Evolutionary conservation across 2,797 vertebrate genomes (phyloP).

Genomic region (Linurgus olivaceus): DNA sequence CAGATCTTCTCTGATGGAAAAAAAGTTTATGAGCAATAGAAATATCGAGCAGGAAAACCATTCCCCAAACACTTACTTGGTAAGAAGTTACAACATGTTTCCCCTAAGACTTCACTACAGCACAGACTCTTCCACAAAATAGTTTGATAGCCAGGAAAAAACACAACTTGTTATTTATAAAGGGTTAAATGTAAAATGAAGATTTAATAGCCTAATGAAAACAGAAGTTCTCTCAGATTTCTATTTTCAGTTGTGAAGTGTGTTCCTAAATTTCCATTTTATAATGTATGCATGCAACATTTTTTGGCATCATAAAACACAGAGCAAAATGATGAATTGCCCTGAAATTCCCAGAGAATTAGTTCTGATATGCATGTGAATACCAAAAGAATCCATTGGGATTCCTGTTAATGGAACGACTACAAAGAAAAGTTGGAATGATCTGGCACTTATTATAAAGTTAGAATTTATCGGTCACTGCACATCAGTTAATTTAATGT

Average conservation of each 20-base stretch:
- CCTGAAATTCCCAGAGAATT: conserved; percentile 55
- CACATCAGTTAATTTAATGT: neutral
- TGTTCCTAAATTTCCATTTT: neutral
- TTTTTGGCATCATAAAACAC: conserved; percentile 33
- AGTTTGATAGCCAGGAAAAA: neutral
- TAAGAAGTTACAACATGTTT: neutral
- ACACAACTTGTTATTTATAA: neutral
- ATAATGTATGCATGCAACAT: neutral
- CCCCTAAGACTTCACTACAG: neutral
- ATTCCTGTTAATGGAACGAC: conserved; percentile 39
- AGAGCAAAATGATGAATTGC: conserved; percentile 41
- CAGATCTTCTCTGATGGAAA: neutral
- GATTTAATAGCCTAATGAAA: neutral
- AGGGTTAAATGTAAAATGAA: neutral
- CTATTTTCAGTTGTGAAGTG: neutral
- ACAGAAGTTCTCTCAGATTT: neutral
- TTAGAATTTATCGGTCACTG: conserved; percentile 45
- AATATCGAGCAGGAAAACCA: neutral
- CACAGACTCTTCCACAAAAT: neutral
- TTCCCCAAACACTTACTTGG: neutral
- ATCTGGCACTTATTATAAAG: conserved; percentile 41
- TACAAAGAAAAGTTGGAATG: conserved; percentile 37
- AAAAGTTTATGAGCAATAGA: neutral
- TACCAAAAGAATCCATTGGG: conserved; percentile 10
- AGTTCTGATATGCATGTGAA: conserved; percentile 49